These are phyloP conservation scores for Heliothis peltigera DNA, from an alignment of 2,888 invertebrate genomes.

Conservation along the genomic window DNA sequence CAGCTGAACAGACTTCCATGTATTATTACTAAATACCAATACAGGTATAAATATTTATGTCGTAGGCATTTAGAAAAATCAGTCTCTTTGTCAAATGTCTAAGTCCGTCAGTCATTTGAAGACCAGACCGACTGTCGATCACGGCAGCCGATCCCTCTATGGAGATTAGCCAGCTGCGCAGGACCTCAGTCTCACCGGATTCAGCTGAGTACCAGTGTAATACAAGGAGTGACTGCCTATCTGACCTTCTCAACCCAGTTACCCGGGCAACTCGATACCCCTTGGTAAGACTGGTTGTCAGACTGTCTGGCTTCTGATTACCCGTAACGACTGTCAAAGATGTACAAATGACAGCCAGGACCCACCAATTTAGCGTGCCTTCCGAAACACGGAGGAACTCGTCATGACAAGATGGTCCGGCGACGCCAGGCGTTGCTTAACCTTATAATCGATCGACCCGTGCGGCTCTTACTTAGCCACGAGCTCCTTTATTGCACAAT, in stretches of 20 bases:
- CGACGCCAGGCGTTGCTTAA: no score
- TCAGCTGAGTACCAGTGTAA: neutral
- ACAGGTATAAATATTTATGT: slow-evolving; percentile 3
- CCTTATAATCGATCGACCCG: no score
- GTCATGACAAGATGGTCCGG: no score
- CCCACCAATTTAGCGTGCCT: neutral
- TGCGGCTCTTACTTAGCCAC: no score
- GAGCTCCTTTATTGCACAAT: no score
- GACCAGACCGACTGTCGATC: no score
- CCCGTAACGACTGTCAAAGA: neutral
- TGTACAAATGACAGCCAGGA: neutral
- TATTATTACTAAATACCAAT: slow-evolving; percentile 15
- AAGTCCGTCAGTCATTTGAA: no score
- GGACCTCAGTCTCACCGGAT: neutral
- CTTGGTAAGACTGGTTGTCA: no score
- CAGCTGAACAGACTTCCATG: slow-evolving; percentile 6
- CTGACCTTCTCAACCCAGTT: neutral
- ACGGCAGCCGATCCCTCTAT: no score
- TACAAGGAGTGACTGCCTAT: neutral
- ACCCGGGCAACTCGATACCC: no score
- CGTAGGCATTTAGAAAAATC: neutral
- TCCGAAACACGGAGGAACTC: neutral
- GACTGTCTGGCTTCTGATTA: no score
- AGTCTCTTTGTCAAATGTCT: neutral
- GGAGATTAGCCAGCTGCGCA: no score